Percentiles rank a stretch among this genome's conserved stretches.
phyloP scores from a whole-genome alignment of 2,888 invertebrate species.

The Cheiracanthium punctorium region DNA sequence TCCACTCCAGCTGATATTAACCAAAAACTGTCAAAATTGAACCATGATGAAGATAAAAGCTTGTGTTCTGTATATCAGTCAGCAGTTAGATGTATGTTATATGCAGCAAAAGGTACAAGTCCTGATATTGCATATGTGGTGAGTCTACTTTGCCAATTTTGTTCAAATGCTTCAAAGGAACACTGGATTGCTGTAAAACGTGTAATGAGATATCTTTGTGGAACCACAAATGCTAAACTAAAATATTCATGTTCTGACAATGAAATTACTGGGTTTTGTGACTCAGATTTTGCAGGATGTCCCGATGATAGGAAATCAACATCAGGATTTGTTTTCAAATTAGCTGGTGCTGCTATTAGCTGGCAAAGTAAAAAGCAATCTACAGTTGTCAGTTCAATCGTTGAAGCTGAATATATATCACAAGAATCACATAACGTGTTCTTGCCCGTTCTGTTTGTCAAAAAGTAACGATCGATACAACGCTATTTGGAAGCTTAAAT shows the following conservation, averaged over 20 bases:
- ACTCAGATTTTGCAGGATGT: slow-evolving; percentile 71
- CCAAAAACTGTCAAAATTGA: not conserved
- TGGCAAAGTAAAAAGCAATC: slow-evolving; percentile 68
- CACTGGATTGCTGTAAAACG: slow-evolving; percentile 23
- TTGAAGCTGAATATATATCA: slow-evolving; percentile 73
- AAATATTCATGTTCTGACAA: not conserved
- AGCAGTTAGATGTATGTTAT: not conserved
- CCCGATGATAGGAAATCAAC: slow-evolving; percentile 51
- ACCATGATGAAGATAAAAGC: not conserved
- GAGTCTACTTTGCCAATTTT: not conserved
- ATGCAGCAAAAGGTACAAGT: slow-evolving; percentile 44
- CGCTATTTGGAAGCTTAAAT: no score
- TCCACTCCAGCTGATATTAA: not conserved
- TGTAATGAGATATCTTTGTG: slow-evolving; percentile 25
- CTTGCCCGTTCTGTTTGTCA: no score
- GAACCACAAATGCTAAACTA: not conserved
- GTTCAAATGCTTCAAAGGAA: not conserved
- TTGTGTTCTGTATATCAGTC: not conserved
- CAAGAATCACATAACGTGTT: no score
- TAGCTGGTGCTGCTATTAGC: slow-evolving; percentile 22
- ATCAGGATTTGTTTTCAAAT: slow-evolving; percentile 64
- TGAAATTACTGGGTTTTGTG: slow-evolving; percentile 46
- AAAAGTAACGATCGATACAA: no score
- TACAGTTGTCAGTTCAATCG: slow-evolving; percentile 70
- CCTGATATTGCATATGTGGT: slow-evolving; percentile 69